Evolutionary conservation across 2,888 invertebrate genomes (phyloP), one percentile per base, ranked within the genome.

Genomic region (Brachynemurus nebulosus): DNA sequence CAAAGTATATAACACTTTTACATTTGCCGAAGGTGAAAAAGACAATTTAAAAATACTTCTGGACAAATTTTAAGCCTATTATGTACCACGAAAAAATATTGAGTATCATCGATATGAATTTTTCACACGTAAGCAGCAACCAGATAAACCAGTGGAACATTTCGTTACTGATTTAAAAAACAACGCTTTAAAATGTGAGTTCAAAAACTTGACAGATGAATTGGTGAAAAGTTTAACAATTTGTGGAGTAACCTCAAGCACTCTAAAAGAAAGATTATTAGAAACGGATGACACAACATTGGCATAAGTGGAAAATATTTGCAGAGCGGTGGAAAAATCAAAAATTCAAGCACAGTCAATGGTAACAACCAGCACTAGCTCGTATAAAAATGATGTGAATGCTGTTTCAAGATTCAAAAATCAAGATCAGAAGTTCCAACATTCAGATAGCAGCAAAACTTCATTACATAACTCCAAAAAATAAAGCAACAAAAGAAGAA

Each of bases 1-100:
- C 17, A 47, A 48, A 45, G 50, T 55, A 25, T 53, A 51, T 37
- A 48, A 34, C 7, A 52, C 53, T 4, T 55, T 55, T 42, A 46
- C 25, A 5, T 50, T 52, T n/a, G 20, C 42, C 20, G 48, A 47
- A 0, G 41, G 40, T 3, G 50, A 53, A 21, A 49, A 48, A 35
- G 40, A 49, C 33, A 49, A 52, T 23, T 40, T 50, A 12, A 7
- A 36, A 9, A n/a, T 17, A 7, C 27, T 55, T 5, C 17, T 53
- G 14, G 36, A 42, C 4, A 49, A 52, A 40, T 56, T 53, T 43
- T 52, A 53, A 40, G 45, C 36, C 6, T 48, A 53, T 39, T 55
- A 52, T 45, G 14, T 47, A 40, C 51, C 52, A 4, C 52, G 51
- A 46, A 45, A 51, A 44, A 54, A 53, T 44, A 4, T 48, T 4